Conservation (phyloP, 2,113 vertebrate genomes). For the Oreotrochilus melanogaster region DNA sequence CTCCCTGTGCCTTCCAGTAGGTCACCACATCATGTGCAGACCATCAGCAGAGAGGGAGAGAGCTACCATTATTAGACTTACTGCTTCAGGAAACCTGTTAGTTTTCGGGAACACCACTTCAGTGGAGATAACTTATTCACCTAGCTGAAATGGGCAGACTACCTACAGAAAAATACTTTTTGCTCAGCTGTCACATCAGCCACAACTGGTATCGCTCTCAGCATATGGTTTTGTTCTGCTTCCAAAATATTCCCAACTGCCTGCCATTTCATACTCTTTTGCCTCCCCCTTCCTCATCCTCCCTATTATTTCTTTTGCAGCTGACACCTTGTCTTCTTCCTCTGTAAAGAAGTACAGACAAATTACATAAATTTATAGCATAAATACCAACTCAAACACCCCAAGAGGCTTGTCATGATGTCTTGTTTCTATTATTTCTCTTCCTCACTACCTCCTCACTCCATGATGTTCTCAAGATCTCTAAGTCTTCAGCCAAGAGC, state of each 20-base stretch:
- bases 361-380: not conserved
- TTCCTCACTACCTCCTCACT: not conserved
- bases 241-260: not conserved
- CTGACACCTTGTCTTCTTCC: not conserved
- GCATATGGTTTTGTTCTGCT: not conserved
- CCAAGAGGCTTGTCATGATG: not conserved
- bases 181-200: not conserved
- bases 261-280: not conserved
- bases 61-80: not conserved
- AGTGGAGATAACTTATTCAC: not conserved
- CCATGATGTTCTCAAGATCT: not conserved
- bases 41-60: not conserved
- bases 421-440: not conserved
- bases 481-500: not conserved
- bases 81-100: not conserved
- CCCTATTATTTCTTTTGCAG: not conserved
- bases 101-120: not conserved
- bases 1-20: not conserved
- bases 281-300: not conserved
- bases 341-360: not conserved
- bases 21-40: not conserved
- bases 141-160: not conserved
- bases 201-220: fast-evolving
- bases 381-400: not conserved
- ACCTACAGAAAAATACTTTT: not conserved